These are phyloP conservation scores for Patiria pectinifera DNA, from an alignment of 53 echinoderm and acorn worm species.

Conservation along the genomic window DNA sequence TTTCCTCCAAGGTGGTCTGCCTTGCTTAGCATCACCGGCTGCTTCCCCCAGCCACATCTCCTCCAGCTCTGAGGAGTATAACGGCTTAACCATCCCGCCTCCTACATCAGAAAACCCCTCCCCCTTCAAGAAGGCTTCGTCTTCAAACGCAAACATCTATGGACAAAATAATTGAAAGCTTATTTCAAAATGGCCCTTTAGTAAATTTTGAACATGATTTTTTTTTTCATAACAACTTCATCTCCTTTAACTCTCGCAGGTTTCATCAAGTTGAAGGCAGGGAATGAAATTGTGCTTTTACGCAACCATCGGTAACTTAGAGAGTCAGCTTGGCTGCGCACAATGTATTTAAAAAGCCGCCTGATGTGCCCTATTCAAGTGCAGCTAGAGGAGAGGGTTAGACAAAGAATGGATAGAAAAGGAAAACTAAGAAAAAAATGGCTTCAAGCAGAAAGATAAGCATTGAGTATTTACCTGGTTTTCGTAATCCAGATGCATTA, in stretches of 20 bases:
- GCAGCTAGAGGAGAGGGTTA: too few relatives aligned
- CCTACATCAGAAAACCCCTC: constrained; percentile 55
- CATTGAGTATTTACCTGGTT: constrained; percentile 56
- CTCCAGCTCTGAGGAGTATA: constrained; percentile 73
- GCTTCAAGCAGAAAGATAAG: neutral
- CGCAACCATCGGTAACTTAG: too few relatives aligned
- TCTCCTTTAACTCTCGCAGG: too few relatives aligned
- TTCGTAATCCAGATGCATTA: constrained; percentile 57
- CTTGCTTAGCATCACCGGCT: constrained; percentile 17
- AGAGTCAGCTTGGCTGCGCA: too few relatives aligned
- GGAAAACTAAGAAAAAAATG: too few relatives aligned
- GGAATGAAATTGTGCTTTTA: too few relatives aligned
- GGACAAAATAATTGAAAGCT: neutral
- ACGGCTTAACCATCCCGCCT: constrained; percentile 5
- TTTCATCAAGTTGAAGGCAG: neutral
- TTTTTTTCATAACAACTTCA: too few relatives aligned
- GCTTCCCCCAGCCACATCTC: constrained; percentile 65
- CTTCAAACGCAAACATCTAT: constrained; percentile 85
- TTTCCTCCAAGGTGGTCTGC: constrained; percentile 62
- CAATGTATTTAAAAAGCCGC: too few relatives aligned
- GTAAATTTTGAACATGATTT: neutral
- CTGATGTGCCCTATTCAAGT: too few relatives aligned
- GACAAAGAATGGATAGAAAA: too few relatives aligned
- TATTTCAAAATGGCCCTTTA: neutral
- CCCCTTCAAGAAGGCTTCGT: constrained; percentile 72